These are phyloP conservation scores for Tanypteryx hageni DNA, from an alignment of 2,888 invertebrate species.

Conservation along the genomic window DNA sequence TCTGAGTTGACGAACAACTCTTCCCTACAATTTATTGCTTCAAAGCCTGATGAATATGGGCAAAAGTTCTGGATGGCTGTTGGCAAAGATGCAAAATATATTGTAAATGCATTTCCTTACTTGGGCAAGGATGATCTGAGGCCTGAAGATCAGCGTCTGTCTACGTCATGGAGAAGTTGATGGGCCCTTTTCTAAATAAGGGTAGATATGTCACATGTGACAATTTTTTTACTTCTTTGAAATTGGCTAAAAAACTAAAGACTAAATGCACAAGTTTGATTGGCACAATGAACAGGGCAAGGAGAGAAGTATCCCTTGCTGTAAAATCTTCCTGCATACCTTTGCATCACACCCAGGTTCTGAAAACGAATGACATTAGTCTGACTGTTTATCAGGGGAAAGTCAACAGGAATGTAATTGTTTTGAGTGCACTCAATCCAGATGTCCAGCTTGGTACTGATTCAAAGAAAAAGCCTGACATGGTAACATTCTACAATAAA, in stretches of 20 bases:
- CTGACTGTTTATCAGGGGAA: no score
- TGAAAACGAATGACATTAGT: no score
- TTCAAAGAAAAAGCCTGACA: no score
- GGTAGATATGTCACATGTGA: not conserved
- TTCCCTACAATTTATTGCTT: not conserved
- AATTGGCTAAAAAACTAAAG: not conserved
- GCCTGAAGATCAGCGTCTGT: not conserved
- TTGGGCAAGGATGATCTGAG: not conserved
- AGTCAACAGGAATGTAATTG: no score
- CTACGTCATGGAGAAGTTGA: not conserved
- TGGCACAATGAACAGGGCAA: no score
- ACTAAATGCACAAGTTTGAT: no score
- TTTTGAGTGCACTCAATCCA: no score
- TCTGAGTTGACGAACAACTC: not conserved
- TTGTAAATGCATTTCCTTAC: not conserved
- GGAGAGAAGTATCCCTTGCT: no score
- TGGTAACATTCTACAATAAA: no score
- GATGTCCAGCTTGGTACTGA: no score
- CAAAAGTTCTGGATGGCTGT: constrained; percentile 11
- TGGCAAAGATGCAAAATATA: not conserved
- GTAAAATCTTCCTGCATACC: no score
- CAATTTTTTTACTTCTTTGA: constrained; percentile 2
- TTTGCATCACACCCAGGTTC: no score
- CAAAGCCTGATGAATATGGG: not conserved
- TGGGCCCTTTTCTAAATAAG: not conserved